Base-by-base conservation (phyloP, 1,140 invertebrate species). In the Chrysopa pallens region DNA sequence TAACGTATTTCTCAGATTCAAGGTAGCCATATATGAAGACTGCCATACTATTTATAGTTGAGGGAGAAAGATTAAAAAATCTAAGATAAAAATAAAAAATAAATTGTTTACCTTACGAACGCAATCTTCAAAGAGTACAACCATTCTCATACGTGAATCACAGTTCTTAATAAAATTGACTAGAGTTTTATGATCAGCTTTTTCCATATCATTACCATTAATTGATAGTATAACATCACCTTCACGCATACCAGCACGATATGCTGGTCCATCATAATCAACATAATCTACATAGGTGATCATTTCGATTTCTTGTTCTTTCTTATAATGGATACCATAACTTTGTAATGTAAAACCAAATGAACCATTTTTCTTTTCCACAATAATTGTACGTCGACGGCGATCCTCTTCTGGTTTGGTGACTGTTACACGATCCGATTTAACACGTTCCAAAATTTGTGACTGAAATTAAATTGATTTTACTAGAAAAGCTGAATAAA, bases 271-370 rank as follows among this genome's bases (percentile, higher is more conserved):
- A 43, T 89, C 83, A 43, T 82, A 78, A 50, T 92, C 89, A n/a
- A 95, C 86, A 54, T 89, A 91, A 58, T 95, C 90, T 17, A 95
- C 90, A 54, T 94, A 95, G 0, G 90, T 93, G 15, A 94, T 89
- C 67, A 94, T 86, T 60, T 93, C 89, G 42, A 88, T 81, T 56
- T 87, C 81, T 51, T 79, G 74, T 46, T 89, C 88, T 58, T 82
- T 78, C 56, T 91, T 91, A 61, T 94, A 92, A 57, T 91, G 87
- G 39, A 95, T 92, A 8, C 89, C 89, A 59, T 95, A 95, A 56
- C 88, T 94, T 74, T 95, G 75, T 40, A 95, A 66, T 0, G 89
- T 94, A 59, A 94, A 95, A 5, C 90, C 89, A 60, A 86, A 95
- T 8, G 83, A 84, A n/a, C 83, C 81, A 62, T 84, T 83, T 54